Base-by-base conservation (phyloP, 2,888 invertebrate genomes). In the Dicycla oo region DNA sequence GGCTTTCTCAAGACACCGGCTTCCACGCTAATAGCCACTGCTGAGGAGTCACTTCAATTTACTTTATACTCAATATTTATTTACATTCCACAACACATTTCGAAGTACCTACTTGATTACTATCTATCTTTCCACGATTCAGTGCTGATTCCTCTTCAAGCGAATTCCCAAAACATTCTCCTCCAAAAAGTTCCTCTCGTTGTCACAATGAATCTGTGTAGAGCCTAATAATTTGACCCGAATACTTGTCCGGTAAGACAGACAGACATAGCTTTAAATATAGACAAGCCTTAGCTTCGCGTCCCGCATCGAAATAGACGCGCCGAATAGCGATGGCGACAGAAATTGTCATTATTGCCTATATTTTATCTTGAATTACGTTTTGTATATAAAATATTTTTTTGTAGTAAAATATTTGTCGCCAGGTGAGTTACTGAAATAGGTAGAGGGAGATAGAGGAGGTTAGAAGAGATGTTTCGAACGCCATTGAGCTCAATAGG, bases 141-240 rank as follows among this genome's bases (percentile, higher is more conserved):
- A 18, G 8, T 38, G 34, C 23, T 26, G 7, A 65, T 23, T 38
- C 23, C 53, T 40, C 10, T 26, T 60, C 43, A 49, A 47, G 30
- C 26, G 11, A 23, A 56, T 20, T 57, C 73, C 30, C 6, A 45
- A 54, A 63, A 79, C 66, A 79, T 43, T 34, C 51, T 54, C 18
- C 23, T 15, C 3, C 18, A 23, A 45, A 57, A 64, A 26, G n/a
- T 58, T 67, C 40, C 43, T 69, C 67, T 60, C 34, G 71, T 60
- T 76, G 68, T 81, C 67, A 67, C 57, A 53, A 15, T 64, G 69
- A 51, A 54, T 69, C 72, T 68, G 61, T 65, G 73, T 78, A 78
- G 45, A 79, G 68, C 81, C 75, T 82, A 82, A 84, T 71, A 82
- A 57, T 80, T 81, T 84, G 86, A 86, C 86, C 82, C 49, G 66